These are phyloP conservation scores for Zootermopsis nevadensis DNA, from an alignment of 2,888 invertebrate genomes.

Conservation along the genomic window DNA sequence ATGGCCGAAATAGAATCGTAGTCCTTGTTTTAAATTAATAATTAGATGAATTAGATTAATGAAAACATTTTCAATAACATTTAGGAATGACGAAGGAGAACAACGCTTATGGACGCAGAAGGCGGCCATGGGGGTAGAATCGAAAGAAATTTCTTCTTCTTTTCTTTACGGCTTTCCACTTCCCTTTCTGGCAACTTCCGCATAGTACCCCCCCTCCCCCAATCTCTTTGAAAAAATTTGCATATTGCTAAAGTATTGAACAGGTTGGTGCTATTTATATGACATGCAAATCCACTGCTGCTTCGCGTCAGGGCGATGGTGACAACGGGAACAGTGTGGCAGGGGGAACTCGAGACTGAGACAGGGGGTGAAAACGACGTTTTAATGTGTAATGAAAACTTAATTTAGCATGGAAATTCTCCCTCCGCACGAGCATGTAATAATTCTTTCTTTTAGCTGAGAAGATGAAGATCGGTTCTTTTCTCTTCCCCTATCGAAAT, in stretches of 20 bases:
- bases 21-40: too few relatives aligned
- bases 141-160: neutral
- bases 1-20: too few relatives aligned
- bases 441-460: constrained; percentile 47
- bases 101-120: neutral
- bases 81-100: neutral
- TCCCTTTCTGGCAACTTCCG: neutral
- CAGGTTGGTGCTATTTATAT: constrained; percentile 51
- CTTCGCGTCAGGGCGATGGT: constrained; percentile 22
- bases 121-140: neutral
- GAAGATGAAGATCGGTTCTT: constrained; percentile 38
- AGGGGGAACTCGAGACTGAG: neutral
- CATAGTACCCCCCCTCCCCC: constrained; percentile 16
- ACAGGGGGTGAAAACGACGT: constrained; percentile 45
- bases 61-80: neutral
- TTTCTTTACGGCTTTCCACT: neutral
- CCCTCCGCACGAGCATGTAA: constrained; percentile 42
- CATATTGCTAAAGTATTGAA: constrained; percentile 54
- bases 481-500: neutral
- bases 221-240: constrained; percentile 44
- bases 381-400: constrained; percentile 52
- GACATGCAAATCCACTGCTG: constrained; percentile 51
- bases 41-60: too few relatives aligned
- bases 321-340: constrained; percentile 11
- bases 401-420: constrained; percentile 51